phyloP scores from a whole-genome alignment of 2,888 invertebrate species.

The Drosophila atripex region DNA sequence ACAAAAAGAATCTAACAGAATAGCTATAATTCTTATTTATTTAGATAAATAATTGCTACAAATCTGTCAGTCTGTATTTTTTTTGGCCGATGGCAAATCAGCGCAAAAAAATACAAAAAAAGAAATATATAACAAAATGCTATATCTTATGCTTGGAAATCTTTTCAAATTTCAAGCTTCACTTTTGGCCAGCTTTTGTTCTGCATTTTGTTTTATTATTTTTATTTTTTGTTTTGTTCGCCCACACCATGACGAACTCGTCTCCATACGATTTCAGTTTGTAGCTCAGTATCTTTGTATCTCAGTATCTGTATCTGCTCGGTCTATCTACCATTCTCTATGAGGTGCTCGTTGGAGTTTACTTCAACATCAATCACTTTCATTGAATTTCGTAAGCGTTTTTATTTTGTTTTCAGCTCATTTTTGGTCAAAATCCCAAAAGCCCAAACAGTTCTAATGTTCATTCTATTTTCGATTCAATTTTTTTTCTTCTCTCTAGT shows the following conservation, averaged over 20 bases:
- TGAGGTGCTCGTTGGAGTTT: conserved; percentile 46
- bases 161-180: conserved; percentile 34
- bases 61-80: conserved; percentile 62
- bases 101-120: not conserved
- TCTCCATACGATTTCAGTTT: conserved; percentile 7
- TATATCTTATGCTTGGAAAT: conserved; percentile 35
- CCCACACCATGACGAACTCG: conserved; percentile 29
- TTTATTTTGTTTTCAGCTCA: conserved; percentile 19
- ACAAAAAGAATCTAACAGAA: too few relatives aligned
- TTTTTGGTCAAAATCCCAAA: conserved; percentile 2
- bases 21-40: conserved; percentile 17
- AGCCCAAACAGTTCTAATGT: not conserved
- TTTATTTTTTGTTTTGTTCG: conserved; percentile 1
- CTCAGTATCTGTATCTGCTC: conserved; percentile 21
- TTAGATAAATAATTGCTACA: conserved; percentile 66
- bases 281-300: conserved; percentile 5
- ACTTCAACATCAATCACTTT: conserved; percentile 77
- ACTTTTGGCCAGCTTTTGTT: conserved; percentile 40
- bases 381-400: conserved; percentile 66
- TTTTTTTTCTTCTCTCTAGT: conserved; percentile 2
- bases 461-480: conserved; percentile 28
- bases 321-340: conserved; percentile 31
- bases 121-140: conserved; percentile 16
- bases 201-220: conserved; percentile 7
- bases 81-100: conserved; percentile 57